phyloP scores from a whole-genome alignment of 2,113 vertebrate species.

The Agelaius phoeniceus region DNA sequence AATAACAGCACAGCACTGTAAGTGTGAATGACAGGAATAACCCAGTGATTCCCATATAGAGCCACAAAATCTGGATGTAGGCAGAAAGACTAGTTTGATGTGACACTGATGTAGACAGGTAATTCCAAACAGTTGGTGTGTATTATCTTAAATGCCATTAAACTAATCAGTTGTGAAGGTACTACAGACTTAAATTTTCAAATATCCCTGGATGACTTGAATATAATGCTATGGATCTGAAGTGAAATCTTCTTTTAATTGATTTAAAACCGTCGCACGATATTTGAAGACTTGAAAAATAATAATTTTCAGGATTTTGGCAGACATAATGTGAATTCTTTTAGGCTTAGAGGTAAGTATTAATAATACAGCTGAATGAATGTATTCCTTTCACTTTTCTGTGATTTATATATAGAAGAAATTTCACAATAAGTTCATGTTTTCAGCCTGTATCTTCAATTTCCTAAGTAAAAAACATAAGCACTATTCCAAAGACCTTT shows the following conservation, averaged over 20 bases:
- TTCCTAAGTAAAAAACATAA: background rate
- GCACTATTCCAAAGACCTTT: background rate
- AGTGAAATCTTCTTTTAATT: constrained; percentile 11
- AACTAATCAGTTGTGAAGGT: constrained; percentile 24
- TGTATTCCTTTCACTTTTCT: background rate
- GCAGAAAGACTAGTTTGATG: background rate
- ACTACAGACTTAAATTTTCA: background rate
- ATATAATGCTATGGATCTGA: constrained; percentile 5
- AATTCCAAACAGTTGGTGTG: constrained; percentile 6
- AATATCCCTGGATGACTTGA: background rate
- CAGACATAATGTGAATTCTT: background rate
- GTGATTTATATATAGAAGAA: background rate
- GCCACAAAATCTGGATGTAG: background rate
- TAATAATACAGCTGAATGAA: background rate
- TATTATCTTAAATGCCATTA: constrained; percentile 34
- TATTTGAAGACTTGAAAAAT: constrained; percentile 14
- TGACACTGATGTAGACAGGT: background rate
- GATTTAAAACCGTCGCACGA: background rate
- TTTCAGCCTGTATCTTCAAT: background rate
- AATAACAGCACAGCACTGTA: background rate
- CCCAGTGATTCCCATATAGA: background rate
- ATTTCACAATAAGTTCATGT: background rate
- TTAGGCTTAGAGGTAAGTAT: background rate
- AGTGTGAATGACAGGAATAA: background rate
- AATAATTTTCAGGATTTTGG: background rate